phyloP scores from a whole-genome alignment of 2,113 vertebrate species.

The Lontra canadensis region DNA sequence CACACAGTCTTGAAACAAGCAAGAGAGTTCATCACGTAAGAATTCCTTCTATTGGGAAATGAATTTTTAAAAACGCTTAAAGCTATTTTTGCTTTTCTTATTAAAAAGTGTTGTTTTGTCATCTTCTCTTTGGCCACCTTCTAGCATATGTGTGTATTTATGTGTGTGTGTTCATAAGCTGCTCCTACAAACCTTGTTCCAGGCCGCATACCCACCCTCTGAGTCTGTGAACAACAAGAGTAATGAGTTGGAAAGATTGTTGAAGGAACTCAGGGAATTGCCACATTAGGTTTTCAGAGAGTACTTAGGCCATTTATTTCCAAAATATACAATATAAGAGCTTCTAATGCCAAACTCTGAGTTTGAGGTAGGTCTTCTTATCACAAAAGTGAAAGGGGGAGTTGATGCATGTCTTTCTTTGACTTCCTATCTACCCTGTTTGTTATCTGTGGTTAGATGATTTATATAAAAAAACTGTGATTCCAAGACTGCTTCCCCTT shows the following conservation, averaged over 20 bases:
- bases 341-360: background rate
- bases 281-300: slow-evolving; percentile 7
- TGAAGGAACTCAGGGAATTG: slow-evolving; percentile 21
- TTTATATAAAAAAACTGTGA: background rate
- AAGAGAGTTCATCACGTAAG: background rate
- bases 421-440: background rate
- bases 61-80: background rate
- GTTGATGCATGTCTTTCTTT: background rate
- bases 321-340: background rate
- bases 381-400: background rate
- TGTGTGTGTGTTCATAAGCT: background rate
- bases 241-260: slow-evolving; percentile 7
- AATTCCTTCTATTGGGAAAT: slow-evolving; percentile 46
- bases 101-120: background rate
- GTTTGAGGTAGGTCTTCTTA: background rate
- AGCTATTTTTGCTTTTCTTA: slow-evolving; percentile 25
- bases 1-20: background rate
- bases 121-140: background rate
- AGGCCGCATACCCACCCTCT: background rate
- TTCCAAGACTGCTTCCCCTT: background rate
- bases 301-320: background rate
- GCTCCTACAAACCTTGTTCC: background rate
- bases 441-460: background rate
- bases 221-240: background rate
- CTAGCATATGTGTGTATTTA: background rate